Evolutionary conservation across 2,113 vertebrate species (phyloP).

Genomic region (Gracilinanus agilis): DNA sequence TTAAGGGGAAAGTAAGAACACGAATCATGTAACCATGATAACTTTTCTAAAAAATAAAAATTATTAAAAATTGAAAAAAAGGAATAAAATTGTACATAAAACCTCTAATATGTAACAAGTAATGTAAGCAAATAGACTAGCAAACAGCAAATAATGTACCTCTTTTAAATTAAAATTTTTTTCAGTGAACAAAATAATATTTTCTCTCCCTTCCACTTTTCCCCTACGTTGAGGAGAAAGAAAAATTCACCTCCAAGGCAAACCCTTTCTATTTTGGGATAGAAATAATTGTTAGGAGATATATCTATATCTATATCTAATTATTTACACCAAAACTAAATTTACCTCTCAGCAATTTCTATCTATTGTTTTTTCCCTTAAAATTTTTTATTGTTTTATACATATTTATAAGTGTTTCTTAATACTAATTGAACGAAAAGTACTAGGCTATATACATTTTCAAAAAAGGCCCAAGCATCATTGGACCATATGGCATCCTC

Average conservation of each 20-base stretch:
- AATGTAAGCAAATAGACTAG: background rate
- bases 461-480: background rate
- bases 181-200: background rate
- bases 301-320: background rate
- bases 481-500: too few relatives aligned
- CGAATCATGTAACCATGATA: too few relatives aligned
- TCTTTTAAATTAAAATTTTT: background rate
- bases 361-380: background rate
- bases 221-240: background rate
- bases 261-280: background rate
- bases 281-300: background rate
- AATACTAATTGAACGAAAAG: background rate
- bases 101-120: background rate
- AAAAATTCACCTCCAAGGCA: background rate
- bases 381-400: background rate
- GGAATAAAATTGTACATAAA: background rate
- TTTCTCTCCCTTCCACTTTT: background rate
- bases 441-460: background rate
- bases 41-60: too few relatives aligned
- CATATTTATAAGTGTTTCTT: background rate
- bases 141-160: background rate
- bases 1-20: too few relatives aligned
- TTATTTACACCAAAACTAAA: background rate
- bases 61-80: too few relatives aligned
- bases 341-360: background rate